Conservation (phyloP, 1,140 invertebrate species). For the Melipona quadrifasciata region DNA sequence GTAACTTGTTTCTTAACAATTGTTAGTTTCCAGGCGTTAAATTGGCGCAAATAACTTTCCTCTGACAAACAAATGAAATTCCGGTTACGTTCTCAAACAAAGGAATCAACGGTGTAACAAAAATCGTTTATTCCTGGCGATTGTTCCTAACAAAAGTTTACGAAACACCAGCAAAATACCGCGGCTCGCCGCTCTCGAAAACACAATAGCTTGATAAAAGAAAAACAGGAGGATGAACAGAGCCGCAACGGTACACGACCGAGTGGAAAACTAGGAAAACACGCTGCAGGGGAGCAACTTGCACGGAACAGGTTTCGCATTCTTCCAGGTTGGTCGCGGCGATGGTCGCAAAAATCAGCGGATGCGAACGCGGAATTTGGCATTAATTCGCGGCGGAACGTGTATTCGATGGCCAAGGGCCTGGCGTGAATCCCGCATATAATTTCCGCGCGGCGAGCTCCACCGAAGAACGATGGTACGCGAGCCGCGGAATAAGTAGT, state of each 20-base stretch:
- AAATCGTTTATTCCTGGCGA: background rate
- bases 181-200: background rate
- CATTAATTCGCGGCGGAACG: slow-evolving; percentile 60
- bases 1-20: too few species aligned
- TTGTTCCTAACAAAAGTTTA: background rate
- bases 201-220: background rate
- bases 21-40: too few species aligned
- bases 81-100: background rate
- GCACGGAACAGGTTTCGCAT: background rate
- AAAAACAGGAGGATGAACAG: background rate
- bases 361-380: slow-evolving; percentile 52
- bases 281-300: background rate
- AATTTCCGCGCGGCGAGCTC: slow-evolving; percentile 59
- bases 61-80: too few species aligned
- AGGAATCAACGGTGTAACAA: background rate
- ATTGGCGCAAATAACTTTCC: too few species aligned
- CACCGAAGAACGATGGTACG: slow-evolving; percentile 61
- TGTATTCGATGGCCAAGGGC: slow-evolving; percentile 34
- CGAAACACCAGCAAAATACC: background rate
- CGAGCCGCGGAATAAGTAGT: slow-evolving; percentile 61
- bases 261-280: background rate
- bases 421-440: slow-evolving; percentile 68
- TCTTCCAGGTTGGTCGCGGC: background rate
- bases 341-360: background rate
- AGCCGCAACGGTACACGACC: too few species aligned